Percentiles rank a stretch among this genome's conserved stretches.
Evolutionary conservation across 1,140 invertebrate genomes (phyloP).

Genomic region (Caenorhabditis brenneri): DNA sequence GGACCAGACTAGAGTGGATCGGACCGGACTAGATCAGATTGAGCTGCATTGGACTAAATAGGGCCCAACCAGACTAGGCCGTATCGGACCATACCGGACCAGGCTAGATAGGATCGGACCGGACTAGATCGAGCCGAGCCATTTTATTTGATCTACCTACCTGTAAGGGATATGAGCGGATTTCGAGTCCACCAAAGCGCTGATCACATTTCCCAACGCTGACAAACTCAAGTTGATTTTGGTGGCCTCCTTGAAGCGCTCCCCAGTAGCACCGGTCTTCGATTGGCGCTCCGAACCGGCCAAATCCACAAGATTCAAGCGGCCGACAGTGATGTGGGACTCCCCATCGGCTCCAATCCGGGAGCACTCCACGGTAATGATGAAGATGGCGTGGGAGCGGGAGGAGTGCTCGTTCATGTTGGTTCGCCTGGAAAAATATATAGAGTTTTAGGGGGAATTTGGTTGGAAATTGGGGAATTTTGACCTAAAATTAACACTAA

Average conservation of each 20-base stretch:
- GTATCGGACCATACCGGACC: too few relatives aligned
- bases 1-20: too few relatives aligned
- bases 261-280: conserved; percentile 86
- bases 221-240: conserved; percentile 94
- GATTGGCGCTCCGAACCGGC: conserved; percentile 87
- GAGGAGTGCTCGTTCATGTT: conserved; percentile 99
- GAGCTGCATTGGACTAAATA: too few relatives aligned
- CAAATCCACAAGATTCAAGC: conserved; percentile 84
- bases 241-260: conserved; percentile 89
- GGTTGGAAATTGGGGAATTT: too few relatives aligned
- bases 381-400: conserved; percentile 95
- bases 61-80: too few relatives aligned
- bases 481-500: too few relatives aligned
- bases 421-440: conserved; percentile 83
- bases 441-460: too few relatives aligned
- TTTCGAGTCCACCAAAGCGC: conserved; percentile 84
- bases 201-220: conserved; percentile 92
- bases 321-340: conserved; percentile 78
- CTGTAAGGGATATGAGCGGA: conserved; percentile 84
- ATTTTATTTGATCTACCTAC: too few relatives aligned
- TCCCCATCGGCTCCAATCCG: conserved; percentile 76
- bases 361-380: conserved; percentile 95
- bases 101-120: too few relatives aligned
- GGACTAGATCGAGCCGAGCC: too few relatives aligned
- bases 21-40: too few relatives aligned